Evolutionary conservation across 2,113 vertebrate species (phyloP).

Genomic region (Haemorhous mexicanus): DNA sequence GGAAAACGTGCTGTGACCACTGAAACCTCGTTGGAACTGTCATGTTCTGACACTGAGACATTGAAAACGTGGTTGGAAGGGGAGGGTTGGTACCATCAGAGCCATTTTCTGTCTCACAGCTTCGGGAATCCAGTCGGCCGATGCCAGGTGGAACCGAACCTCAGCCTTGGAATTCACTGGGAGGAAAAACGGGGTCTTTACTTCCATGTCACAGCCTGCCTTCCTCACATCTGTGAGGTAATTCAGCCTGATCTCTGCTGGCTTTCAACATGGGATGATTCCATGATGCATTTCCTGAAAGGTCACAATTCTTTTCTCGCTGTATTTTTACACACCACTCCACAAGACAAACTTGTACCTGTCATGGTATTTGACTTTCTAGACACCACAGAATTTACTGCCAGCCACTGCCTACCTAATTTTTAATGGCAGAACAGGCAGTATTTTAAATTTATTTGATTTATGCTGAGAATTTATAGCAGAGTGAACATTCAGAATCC

Average conservation of each 20-base stretch:
- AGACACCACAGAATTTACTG: not conserved
- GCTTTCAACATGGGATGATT: not conserved
- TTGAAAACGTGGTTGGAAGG: accelerated
- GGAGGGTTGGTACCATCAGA: slow-evolving; percentile 68
- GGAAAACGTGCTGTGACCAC: not conserved
- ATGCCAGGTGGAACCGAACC: slow-evolving; percentile 87
- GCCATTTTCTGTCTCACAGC: slow-evolving; percentile 80
- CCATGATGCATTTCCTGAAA: not conserved
- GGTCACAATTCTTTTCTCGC: not conserved
- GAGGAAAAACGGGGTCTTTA: not conserved
- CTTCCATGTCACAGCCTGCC: not conserved
- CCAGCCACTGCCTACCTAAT: not conserved
- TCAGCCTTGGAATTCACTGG: slow-evolving; percentile 92
- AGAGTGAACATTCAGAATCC: not conserved
- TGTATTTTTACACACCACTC: not conserved
- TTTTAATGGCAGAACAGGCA: not conserved
- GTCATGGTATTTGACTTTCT: not conserved
- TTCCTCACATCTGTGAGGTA: not conserved
- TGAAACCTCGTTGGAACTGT: accelerated
- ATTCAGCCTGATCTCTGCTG: not conserved
- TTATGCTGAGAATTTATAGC: not conserved
- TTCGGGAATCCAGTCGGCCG: slow-evolving; percentile 91
- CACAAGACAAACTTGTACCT: not conserved
- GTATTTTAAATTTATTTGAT: not conserved
- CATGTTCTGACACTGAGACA: not conserved